Evolutionary conservation across 2,888 invertebrate species (phyloP).

Genomic region (Saturnia japonica): DNA sequence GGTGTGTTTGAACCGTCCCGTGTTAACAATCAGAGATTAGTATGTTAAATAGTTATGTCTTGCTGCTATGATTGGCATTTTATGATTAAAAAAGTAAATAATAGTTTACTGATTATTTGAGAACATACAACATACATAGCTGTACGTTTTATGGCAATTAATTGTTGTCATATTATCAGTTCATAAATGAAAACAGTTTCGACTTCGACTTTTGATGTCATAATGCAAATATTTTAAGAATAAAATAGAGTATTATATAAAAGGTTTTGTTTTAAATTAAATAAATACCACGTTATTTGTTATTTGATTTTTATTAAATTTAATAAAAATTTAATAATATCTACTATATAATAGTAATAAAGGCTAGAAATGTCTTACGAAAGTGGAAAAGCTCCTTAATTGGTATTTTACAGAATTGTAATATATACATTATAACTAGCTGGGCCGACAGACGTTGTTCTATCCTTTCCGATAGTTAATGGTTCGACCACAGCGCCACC

Average conservation of each 20-base stretch:
- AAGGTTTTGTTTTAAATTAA: neutral
- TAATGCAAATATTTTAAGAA: neutral
- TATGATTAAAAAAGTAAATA: slow-evolving; percentile 47
- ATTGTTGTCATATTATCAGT: slow-evolving; percentile 17
- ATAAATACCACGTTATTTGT: neutral
- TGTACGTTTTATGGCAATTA: slow-evolving; percentile 15
- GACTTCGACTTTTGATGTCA: neutral
- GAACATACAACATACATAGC: neutral
- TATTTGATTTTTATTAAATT: neutral
- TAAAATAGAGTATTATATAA: neutral
- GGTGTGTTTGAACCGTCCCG: slow-evolving; percentile 62
- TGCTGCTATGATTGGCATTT: slow-evolving; percentile 50
- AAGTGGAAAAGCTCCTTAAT: no score
- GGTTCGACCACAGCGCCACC: no score
- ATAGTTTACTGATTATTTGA: slow-evolving; percentile 32
- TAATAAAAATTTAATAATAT: neutral
- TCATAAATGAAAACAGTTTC: slow-evolving; percentile 12
- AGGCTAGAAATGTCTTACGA: no score
- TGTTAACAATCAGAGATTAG: slow-evolving; percentile 75
- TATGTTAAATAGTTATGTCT: slow-evolving; percentile 64
- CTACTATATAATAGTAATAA: neutral
- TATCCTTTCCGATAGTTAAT: no score
- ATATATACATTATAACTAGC: no score
- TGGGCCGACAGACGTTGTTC: no score
- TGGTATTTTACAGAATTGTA: no score